Base-by-base conservation (phyloP, 2,113 vertebrate species). In the Micronycteris hirsuta region DNA sequence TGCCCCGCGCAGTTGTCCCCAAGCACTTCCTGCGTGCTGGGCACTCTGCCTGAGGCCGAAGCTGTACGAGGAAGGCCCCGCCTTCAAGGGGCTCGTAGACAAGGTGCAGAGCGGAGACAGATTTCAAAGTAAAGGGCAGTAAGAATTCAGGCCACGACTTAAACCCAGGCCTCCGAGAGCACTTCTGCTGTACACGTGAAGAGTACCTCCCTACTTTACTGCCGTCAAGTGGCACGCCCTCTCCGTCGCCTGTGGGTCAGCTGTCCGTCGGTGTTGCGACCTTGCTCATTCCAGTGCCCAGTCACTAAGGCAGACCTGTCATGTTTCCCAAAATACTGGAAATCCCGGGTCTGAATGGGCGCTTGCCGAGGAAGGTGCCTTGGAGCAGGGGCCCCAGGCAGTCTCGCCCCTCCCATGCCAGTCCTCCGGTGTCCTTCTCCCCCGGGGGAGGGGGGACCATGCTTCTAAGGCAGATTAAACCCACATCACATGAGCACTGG, bases 21-120 rank as follows among this genome's bases (percentile, higher is more conserved):
- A 41, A 73, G 77, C 15, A 4, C 54, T 54, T n/a, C 2, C 38
- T 3, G 0, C 0, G 2, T 14, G 2, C 49, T 1, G 0, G 36
- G 1, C 33, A 13, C 28, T 6, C 63, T 31, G 85, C 33, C 3
- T 2, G 67, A n/a, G 11, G 56, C 73, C 24, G 63, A 52, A 9
- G 22, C 49, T 4, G 0, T 1, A 3, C 26, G 45, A 63, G 16
- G 10, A 12, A 68, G 74, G 11, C 73, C 70, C 73, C 26, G 22
- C 10, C 74, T 68, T 47, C 24, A 0, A 2, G 65, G 31, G 54
- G 16, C 74, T 33, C n/a, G 1, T 13, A 8, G 81, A 22, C 41
- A 9, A 49, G 38, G 4, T 8, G 49, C 67, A 9, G 9, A 20
- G 38, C 43, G 71, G 36, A 70, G 10, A 5, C 28, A 19, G 52